Base-by-base conservation (phyloP, 1,140 invertebrate species). In the Mizuhopecten yessoensis region DNA sequence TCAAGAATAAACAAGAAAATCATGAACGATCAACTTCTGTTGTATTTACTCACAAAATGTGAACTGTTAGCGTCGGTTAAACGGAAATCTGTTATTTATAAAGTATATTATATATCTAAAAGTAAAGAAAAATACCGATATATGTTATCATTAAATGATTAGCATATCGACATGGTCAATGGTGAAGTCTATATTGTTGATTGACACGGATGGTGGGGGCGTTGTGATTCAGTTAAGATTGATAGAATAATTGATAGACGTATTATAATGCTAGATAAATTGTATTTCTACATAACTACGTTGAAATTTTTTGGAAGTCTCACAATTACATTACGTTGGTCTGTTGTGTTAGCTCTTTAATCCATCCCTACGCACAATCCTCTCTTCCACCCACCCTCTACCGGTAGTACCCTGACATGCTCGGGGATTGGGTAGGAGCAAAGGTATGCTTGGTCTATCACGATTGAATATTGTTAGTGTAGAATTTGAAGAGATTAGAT, bases 11-110 rank as follows among this genome's bases (percentile, higher is more conserved):
- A 75, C n/a, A 75, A 29, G 11, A 5, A 9, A 75, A 75, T 75
- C 57, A 29, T 75, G 57, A n/a, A 13, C 57, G 57, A 75, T 75
- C 57, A 75, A 75, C 57, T 75, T 75, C 57, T n/a, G 57, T 75
- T 29, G n/a, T n/a, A n/a, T 75, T 17, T 29, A 75, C 57, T 75
- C 57, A 29, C 11, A n/a, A 2, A 75, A n/a, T 75, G 57, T 57
- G 45, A 57, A 57, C 7, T 23, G 9, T 75, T 75, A 29, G 2
- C 11, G 57, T 75, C 9, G 17, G 42, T 9, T 45, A 13, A 45
- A 15, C 17, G 9, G 42, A n/a, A 75, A 75, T 75, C 57, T 75
- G 1, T 29, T 75, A 29, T 75, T 29, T n/a, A 29, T n/a, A 29
- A 75, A 9, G 57, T 75, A 29, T 29, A 29, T 11, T 29, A 75